These are phyloP conservation scores for Dryoscopus gambensis DNA, from an alignment of 2,113 vertebrate genomes.

Conservation along the genomic window DNA sequence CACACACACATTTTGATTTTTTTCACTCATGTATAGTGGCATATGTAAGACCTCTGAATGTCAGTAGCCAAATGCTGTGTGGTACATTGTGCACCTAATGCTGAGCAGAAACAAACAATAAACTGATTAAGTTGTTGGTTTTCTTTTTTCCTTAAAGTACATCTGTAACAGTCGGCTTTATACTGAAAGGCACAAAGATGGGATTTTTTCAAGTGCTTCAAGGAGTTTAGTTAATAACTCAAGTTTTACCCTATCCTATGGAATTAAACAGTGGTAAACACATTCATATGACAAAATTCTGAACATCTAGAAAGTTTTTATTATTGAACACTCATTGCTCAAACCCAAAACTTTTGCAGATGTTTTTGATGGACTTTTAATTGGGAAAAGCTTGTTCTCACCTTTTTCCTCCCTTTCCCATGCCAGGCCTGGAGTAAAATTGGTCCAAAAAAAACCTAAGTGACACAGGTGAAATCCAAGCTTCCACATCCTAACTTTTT, in stretches of 20 bases:
- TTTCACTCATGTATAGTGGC: not conserved
- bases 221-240: not conserved
- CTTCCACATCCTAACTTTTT: not conserved
- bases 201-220: not conserved
- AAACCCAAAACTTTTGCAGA: not conserved
- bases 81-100: not conserved
- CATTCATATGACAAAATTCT: not conserved
- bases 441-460: not conserved
- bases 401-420: not conserved
- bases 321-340: not conserved
- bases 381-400: not conserved
- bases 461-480: not conserved
- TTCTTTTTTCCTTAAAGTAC: not conserved
- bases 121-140: not conserved
- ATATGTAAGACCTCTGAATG: not conserved
- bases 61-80: not conserved
- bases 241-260: not conserved
- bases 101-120: not conserved
- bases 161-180: not conserved
- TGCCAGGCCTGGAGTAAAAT: not conserved
- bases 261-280: not conserved
- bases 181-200: not conserved
- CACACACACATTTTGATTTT: accelerated
- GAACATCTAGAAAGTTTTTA: not conserved
- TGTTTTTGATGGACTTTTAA: not conserved